Percentiles rank a stretch among this genome's conserved stretches.
Evolutionary conservation across 2,797 vertebrate species (phyloP).

Genomic region (Oreochromis grahami): DNA sequence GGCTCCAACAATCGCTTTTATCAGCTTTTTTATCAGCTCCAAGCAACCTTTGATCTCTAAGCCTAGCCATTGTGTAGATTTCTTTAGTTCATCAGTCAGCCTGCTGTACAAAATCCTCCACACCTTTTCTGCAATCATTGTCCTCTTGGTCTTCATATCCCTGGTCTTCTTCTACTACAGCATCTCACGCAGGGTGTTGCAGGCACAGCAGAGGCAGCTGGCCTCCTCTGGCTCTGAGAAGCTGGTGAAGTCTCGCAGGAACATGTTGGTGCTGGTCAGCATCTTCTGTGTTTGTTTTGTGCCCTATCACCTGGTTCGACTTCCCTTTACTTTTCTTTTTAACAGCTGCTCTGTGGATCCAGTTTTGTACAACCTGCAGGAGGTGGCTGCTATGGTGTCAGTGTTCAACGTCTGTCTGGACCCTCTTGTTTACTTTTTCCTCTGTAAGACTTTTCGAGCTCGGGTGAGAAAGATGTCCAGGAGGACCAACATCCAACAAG

Average conservation of each 20-base stretch:
- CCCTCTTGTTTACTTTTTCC: fast-evolving
- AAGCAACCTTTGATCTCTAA: no score
- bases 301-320: fast-evolving
- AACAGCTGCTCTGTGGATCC: fast-evolving
- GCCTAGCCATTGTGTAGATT: no score
- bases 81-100: no score
- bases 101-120: not conserved
- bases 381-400: fast-evolving
- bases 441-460: not conserved
- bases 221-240: not conserved
- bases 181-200: no score
- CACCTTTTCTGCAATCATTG: not conserved
- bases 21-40: no score
- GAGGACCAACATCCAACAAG: not conserved
- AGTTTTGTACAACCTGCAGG: not conserved
- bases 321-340: fast-evolving
- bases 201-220: no score
- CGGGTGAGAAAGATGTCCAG: fast-evolving
- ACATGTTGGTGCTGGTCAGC: not conserved
- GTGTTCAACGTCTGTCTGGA: not conserved
- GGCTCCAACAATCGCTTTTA: no score
- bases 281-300: not conserved
- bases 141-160: no score
- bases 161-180: no score
- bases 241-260: fast-evolving